Conservation (phyloP, 2,797 vertebrate species). For the Pteronotus mesoamericanus region DNA sequence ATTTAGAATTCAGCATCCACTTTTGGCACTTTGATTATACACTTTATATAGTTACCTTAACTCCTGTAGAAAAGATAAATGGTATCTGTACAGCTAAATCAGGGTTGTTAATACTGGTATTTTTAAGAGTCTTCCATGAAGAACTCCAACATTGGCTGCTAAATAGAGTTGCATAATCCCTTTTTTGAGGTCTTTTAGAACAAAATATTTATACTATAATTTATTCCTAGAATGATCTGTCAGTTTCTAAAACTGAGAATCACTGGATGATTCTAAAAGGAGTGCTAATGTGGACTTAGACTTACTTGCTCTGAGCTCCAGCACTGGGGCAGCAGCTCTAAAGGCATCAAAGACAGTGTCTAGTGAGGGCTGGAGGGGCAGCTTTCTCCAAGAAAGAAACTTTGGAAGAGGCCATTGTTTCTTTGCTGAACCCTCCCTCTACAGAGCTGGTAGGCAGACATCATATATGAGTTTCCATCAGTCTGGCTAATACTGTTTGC, state of each 20-base stretch:
- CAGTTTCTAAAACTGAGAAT: neutral
- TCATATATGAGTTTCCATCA: neutral
- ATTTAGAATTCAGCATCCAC: neutral
- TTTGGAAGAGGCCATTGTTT: neutral
- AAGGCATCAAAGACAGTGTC: neutral
- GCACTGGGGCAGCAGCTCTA: neutral
- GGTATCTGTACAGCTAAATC: neutral
- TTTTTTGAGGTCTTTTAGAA: neutral
- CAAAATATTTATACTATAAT: neutral
- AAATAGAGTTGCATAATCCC: neutral
- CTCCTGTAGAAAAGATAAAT: neutral
- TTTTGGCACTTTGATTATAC: neutral
- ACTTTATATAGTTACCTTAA: too few species aligned
- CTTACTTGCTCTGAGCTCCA: neutral
- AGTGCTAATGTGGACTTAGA: neutral
- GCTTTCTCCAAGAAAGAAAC: neutral
- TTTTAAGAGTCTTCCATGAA: neutral
- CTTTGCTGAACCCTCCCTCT: neutral
- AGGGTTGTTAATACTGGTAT: neutral
- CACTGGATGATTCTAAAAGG: neutral
- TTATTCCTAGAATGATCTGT: neutral
- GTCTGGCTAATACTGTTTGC: neutral
- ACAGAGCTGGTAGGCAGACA: neutral
- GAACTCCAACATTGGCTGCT: neutral
- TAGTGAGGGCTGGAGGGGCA: too few species aligned